Base-by-base conservation (phyloP, 37 sponge, comb jelly and placozoan genomes). In the Ianthella basta region DNA sequence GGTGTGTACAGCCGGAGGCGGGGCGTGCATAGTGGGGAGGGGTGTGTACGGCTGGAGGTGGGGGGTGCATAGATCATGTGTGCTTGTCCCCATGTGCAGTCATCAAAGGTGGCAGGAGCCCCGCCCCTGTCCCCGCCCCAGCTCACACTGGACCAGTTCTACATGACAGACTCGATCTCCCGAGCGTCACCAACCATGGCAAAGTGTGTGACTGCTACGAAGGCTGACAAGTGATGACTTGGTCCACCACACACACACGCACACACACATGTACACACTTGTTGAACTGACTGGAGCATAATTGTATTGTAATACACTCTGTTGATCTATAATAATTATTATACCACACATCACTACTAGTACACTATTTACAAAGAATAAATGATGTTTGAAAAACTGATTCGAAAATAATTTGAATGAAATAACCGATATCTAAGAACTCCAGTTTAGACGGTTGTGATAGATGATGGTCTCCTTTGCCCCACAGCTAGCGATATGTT, bases 131-230 rank as follows among this genome's bases (percentile, higher is more conserved):
- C 30, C 10, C 90, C 92, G 10, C 73, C 77, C 10, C 84, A 87
- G 61, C 60, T 77, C 64, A 55, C 56, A 4, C 94, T 98, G 68
- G 81, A 83, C 15, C 87, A 98, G 53, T 98, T 95, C 88, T 98
- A 98, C 83, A 95, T 98, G 96, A 98, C 98, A 30, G 96, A 98
- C 84, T n/a, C 88, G 56, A 98, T 98, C 87, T 94, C 96, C 60
- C 34, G 98, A 39, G 88, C 98, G 0, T 96, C 96, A 16, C 89
- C 59, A 39, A 98, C 96, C 41, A 98, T 98, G 98, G 98, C 94
- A 15, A 93, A 95, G 82, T 98, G 98, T 85, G 94, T 98, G 24
- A 61, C 87, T 34, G 93, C 96, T 4, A 89, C 86, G 34, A 90
- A 85, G 67, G 80, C 50, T 21, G 85, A 80, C 88, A 79, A 81